A percentile compares a stretch with the other conserved stretches of the same genome.
These are phyloP conservation scores for Meteorus cinctellus DNA, from an alignment of 2,888 invertebrate genomes.

Conservation along the genomic window DNA sequence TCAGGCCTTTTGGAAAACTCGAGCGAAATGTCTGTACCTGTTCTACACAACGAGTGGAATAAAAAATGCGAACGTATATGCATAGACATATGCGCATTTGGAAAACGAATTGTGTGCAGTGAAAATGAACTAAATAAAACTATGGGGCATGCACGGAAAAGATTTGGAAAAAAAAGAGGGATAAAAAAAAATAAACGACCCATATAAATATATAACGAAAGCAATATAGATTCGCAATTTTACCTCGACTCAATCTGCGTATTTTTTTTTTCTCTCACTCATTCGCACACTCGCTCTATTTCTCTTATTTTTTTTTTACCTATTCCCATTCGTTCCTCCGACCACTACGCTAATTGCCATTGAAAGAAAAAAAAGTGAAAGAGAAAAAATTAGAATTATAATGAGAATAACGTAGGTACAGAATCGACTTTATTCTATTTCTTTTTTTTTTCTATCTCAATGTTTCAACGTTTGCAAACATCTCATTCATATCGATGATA, in stretches of 20 bases:
- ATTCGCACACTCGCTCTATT: not conserved
- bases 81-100: not conserved
- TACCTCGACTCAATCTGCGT: conserved; percentile 29
- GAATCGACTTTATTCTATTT: not conserved
- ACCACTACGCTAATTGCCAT: conserved; percentile 23
- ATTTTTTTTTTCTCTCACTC: not conserved
- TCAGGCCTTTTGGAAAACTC: conserved; percentile 30
- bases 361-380: not conserved
- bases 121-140: conserved; percentile 40
- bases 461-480: not conserved
- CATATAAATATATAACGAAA: conserved; percentile 14
- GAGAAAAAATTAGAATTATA: not conserved
- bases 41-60: conserved; percentile 1
- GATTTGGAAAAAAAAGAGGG: not conserved
- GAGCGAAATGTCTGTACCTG: conserved; percentile 37
- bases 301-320: not conserved
- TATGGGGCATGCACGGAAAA: conserved; percentile 13
- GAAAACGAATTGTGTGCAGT: conserved; percentile 22
- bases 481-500: not conserved
- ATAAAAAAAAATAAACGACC: not conserved
- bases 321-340: conserved; percentile 13
- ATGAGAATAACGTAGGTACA: not conserved
- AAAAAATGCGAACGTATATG: conserved; percentile 8
- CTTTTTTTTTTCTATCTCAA: not conserved
- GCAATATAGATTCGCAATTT: conserved; percentile 35